Conservation (phyloP, 2,113 vertebrate species). For the Antennarius striatus region DNA sequence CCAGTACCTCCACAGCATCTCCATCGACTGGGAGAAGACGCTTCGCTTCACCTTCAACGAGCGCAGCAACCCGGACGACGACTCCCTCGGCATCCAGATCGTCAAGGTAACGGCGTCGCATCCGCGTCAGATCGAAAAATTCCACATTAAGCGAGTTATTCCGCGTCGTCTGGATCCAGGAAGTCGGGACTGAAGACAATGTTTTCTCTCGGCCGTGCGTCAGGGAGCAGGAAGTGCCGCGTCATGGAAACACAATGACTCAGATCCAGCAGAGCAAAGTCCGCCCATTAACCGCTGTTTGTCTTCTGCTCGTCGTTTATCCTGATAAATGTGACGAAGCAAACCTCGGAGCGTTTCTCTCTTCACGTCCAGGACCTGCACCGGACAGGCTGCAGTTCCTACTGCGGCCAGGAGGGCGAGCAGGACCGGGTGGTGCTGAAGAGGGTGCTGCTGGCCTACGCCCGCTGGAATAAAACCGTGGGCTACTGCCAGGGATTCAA, state of each 20-base stretch:
- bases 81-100: slow-evolving; percentile 97
- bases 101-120: slow-evolving; percentile 86
- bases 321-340: background rate
- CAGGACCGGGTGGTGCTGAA: slow-evolving; percentile 77
- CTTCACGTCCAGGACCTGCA: slow-evolving; percentile 71
- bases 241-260: slow-evolving; percentile 56
- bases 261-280: slow-evolving; percentile 51
- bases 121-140: too few species aligned
- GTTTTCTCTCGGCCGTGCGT: slow-evolving; percentile 56
- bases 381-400: slow-evolving; percentile 75
- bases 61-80: slow-evolving; percentile 97
- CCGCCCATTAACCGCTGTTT: background rate
- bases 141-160: too few species aligned
- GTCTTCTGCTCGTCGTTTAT: background rate
- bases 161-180: too few species aligned
- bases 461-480: slow-evolving; percentile 74
- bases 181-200: slow-evolving; percentile 26
- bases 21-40: slow-evolving; percentile 99
- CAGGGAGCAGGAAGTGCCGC: slow-evolving; percentile 23
- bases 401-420: slow-evolving; percentile 75
- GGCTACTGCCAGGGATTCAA: slow-evolving; percentile 78
- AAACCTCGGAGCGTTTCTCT: background rate
- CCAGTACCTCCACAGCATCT: slow-evolving; percentile 95
- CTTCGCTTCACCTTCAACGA: slow-evolving; percentile 98
- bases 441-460: slow-evolving; percentile 71